Evolutionary conservation across 2,888 invertebrate genomes (phyloP).

Genomic region (Nephrotoma guestfalica): DNA sequence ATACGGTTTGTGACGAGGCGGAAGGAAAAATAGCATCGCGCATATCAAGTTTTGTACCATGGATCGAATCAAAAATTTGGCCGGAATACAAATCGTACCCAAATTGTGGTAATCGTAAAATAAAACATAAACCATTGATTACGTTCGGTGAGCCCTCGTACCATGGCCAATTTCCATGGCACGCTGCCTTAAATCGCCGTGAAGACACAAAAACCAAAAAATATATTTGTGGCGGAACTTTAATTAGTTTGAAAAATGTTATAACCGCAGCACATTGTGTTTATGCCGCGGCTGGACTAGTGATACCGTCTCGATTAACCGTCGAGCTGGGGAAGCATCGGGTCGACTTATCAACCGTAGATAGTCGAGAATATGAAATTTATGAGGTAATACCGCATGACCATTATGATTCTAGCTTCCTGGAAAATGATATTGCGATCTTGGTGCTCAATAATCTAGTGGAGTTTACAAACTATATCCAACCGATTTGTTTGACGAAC

Average conservation of each 20-base stretch:
- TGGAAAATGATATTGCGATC: conserved; percentile 25
- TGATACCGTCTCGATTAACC: conserved; percentile 22
- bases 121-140: conserved; percentile 18
- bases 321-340: conserved; percentile 27
- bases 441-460: conserved; percentile 24
- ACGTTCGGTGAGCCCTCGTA: conserved; percentile 25
- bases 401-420: conserved; percentile 5
- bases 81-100: background rate
- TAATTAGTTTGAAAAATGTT: conserved; percentile 24
- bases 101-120: background rate
- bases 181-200: conserved; percentile 21
- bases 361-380: conserved; percentile 13
- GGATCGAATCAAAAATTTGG: background rate
- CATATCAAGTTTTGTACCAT: background rate
- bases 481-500: conserved; percentile 25
- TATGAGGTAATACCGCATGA: conserved; percentile 9
- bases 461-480: conserved; percentile 21
- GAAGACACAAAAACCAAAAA: background rate
- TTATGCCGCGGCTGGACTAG: conserved; percentile 15
- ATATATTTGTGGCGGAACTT: conserved; percentile 29
- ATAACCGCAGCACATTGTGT: conserved; percentile 27
- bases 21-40: background rate
- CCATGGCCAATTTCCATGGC: conserved; percentile 34
- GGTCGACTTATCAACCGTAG: conserved; percentile 23
- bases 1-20: background rate